Conservation (phyloP, 1,140 invertebrate species). For the Tetramorium parvispinum region DNA sequence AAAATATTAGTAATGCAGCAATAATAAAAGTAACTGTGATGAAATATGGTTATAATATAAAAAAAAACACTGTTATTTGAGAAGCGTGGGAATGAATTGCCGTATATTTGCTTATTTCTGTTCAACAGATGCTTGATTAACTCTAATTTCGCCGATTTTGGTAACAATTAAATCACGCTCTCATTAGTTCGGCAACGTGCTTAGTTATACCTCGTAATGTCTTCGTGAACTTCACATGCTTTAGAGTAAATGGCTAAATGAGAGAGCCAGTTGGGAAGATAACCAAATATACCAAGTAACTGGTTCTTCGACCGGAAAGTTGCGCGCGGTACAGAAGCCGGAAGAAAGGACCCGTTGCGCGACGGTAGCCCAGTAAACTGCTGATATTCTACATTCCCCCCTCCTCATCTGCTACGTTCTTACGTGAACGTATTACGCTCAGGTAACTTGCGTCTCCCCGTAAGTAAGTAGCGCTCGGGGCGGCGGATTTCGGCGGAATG, state of each 20-base stretch:
- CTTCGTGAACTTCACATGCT: constrained; percentile 32
- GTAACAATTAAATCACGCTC: constrained; percentile 21
- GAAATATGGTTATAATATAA: not conserved
- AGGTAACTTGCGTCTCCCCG: constrained; percentile 48
- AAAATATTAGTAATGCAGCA: not conserved
- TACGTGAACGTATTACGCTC: constrained; percentile 45
- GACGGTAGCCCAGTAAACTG: constrained; percentile 23
- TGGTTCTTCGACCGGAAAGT: constrained; percentile 36
- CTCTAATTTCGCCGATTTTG: constrained; percentile 37
- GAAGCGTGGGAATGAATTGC: not conserved
- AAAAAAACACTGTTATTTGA: not conserved
- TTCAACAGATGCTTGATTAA: constrained; percentile 12
- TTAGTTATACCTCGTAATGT: constrained; percentile 30
- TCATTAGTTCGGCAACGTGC: constrained; percentile 16
- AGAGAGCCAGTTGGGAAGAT: constrained; percentile 16
- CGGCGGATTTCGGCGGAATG: constrained; percentile 67
- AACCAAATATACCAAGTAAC: constrained; percentile 50
- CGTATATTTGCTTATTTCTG: not conserved
- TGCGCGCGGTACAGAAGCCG: constrained; percentile 10
- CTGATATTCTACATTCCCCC: constrained; percentile 53
- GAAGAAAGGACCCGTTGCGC: constrained; percentile 18
- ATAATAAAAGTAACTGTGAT: not conserved
- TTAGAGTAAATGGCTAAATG: constrained; percentile 51
- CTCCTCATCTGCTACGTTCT: constrained; percentile 51
- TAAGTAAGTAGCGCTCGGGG: constrained; percentile 41